Evolutionary conservation across 2,113 vertebrate genomes (phyloP).

Genomic region (Dinomys branickii): DNA sequence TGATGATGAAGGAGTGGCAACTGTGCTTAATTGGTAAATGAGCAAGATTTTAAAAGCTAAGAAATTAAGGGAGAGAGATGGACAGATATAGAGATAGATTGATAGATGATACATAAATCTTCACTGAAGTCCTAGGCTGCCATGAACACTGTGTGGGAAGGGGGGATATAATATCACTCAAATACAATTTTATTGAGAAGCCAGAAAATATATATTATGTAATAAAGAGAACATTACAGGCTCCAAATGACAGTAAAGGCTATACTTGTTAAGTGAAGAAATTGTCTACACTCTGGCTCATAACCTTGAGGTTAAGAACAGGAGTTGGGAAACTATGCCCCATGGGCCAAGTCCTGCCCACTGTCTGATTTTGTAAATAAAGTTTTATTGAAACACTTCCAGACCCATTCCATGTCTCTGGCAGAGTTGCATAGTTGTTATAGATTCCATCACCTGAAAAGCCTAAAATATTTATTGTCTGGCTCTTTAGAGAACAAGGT

Average conservation of each 20-base stretch:
- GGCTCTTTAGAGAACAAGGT: neutral
- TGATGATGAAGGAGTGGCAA: too few relatives aligned
- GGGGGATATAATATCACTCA: neutral
- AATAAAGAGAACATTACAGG: neutral
- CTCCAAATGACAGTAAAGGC: neutral
- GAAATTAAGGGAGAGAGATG: neutral
- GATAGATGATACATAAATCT: neutral
- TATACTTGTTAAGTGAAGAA: neutral
- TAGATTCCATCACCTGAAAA: neutral
- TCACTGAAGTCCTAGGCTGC: neutral
- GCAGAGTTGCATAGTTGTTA: neutral
- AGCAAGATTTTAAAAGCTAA: neutral
- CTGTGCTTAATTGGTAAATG: neutral
- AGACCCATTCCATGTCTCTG: neutral
- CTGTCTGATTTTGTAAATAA: slow-evolving; percentile 31
- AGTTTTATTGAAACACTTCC: neutral
- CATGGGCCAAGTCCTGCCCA: neutral
- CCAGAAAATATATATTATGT: neutral
- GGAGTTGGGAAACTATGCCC: neutral
- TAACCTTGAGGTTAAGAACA: neutral
- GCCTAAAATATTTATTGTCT: neutral
- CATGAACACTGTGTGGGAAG: neutral
- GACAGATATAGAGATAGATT: neutral
- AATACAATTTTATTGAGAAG: slow-evolving; percentile 4
- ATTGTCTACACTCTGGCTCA: neutral